These are phyloP conservation scores for Hyles vespertilio DNA, from an alignment of 1,140 invertebrate genomes.

Conservation along the genomic window DNA sequence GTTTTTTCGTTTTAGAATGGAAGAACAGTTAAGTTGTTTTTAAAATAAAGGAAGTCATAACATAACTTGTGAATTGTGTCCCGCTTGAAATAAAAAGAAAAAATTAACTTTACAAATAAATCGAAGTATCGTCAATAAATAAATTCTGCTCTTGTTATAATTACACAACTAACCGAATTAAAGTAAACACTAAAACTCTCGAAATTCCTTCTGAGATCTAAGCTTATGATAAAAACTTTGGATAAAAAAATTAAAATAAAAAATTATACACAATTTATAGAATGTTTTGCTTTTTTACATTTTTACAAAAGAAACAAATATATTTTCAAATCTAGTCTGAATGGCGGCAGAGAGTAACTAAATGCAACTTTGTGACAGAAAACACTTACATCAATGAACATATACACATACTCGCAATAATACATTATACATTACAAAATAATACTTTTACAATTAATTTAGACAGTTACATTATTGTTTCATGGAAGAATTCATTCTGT, in stretches of 20 bases:
- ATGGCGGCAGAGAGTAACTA: constrained; percentile 6
- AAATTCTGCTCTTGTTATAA: constrained; percentile 58
- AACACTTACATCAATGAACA: constrained; percentile 44
- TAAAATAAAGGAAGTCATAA: no score
- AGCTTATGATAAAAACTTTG: constrained; percentile 72
- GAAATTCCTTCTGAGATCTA: constrained; percentile 70
- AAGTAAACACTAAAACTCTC: constrained; percentile 30
- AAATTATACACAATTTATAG: constrained; percentile 41
- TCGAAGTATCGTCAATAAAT: constrained; percentile 63
- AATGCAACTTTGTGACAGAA: constrained; percentile 19
- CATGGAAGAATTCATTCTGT: constrained; percentile 42
- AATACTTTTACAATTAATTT: constrained; percentile 44
- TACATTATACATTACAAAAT: constrained; percentile 40
- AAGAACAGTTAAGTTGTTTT: no score
- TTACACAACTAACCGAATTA: constrained; percentile 60
- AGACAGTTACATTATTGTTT: constrained; percentile 38
- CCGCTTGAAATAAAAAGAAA: constrained; percentile 1
- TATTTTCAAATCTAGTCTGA: constrained; percentile 37
- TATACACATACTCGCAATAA: constrained; percentile 31
- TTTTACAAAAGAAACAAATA: constrained; percentile 64
- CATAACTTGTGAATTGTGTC: no score
- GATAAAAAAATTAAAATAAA: constrained; percentile 68
- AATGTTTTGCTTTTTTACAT: constrained; percentile 59
- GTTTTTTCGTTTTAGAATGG: no score
- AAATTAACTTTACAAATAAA: constrained; percentile 61